Evolutionary conservation across 2,888 invertebrate genomes (phyloP).

Genomic region (Acheta domesticus): DNA sequence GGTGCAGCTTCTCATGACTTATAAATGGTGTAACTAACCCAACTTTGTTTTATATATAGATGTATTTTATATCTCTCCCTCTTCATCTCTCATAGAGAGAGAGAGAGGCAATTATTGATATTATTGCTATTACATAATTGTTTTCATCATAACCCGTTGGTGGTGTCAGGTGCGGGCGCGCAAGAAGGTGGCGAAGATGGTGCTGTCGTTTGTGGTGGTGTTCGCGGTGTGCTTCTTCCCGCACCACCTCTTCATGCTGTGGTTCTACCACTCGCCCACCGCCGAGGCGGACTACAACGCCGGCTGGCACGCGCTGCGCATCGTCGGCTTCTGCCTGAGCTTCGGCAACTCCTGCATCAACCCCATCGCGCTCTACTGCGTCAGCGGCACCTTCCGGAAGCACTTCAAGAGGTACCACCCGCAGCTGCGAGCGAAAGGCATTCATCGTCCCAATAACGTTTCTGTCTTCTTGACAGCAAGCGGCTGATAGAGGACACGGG

Average conservation of each 20-base stretch:
- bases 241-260: conserved; percentile 67
- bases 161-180: conserved; percentile 52
- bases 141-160: conserved; percentile 38
- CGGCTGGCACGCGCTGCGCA: conserved; percentile 81
- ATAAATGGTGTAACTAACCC: too few species aligned
- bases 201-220: conserved; percentile 83
- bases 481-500: too few species aligned
- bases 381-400: conserved; percentile 87
- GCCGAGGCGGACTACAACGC: conserved; percentile 70
- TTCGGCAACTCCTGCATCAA: conserved; percentile 90
- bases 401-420: conserved; percentile 76
- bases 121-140: too few species aligned
- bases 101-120: too few species aligned
- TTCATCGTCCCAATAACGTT: too few species aligned
- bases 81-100: too few species aligned
- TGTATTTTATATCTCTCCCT: too few species aligned
- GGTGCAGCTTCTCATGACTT: too few species aligned
- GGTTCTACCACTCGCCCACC: conserved; percentile 40
- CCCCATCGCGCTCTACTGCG: conserved; percentile 88
- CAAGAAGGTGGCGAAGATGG: conserved; percentile 74
- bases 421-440: too few species aligned
- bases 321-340: conserved; percentile 75
- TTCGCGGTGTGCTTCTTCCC: conserved; percentile 61
- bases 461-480: too few species aligned
- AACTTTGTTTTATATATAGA: too few species aligned